Evolutionary conservation across 2,113 vertebrate genomes (phyloP), one percentile per base, ranked within the genome.

Genomic region (Anoura caudifer): DNA sequence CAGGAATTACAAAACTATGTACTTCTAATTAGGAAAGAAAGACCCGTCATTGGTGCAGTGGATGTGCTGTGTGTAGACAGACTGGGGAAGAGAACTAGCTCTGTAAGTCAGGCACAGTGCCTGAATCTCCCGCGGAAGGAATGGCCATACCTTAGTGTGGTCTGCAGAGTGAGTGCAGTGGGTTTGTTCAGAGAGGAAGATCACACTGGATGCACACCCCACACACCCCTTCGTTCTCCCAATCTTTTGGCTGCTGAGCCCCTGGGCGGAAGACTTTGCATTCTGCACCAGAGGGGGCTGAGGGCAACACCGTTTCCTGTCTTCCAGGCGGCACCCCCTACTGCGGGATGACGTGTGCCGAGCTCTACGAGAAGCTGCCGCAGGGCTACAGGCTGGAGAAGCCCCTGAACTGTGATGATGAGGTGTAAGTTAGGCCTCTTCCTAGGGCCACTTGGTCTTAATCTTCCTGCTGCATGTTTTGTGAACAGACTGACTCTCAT

Each of bases 311-410:
- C 5, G 0, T 76, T 96, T 41, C 72, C 73, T 96, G 4, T 97
- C 70, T 96, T 97, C 79, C 54, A 99, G 99, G 99, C 87, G 99
- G 99, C 52, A 99, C 99, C 9, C 99, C 99, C 0, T 99, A 99
- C 86, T 99, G 99, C 50, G 99, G 99, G 36, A 99, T 99, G 99
- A 99, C 99, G 0, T 99, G 99, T 43, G 99, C 99, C 17, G 99
- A 99, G 77, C 99, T 99, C 50, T 99, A 99, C 0, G 99, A 99
- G 98, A 99, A 99, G 97, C 97, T 99, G 36, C 99, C 99, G 38
- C 99, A 99, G 97, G 99, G 99, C 50, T 99, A 99, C 98, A 98
- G 99, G 90, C 98, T 99, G 97, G 99, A 99, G 97, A 99, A 99
- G 86, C 99, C 99, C 15, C 98, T 99, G 26, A 99, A 99, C 97